Evolutionary conservation across 1,140 invertebrate species (phyloP), one percentile per base, ranked within the genome.

Genomic region (Drosophila fuyamai): DNA sequence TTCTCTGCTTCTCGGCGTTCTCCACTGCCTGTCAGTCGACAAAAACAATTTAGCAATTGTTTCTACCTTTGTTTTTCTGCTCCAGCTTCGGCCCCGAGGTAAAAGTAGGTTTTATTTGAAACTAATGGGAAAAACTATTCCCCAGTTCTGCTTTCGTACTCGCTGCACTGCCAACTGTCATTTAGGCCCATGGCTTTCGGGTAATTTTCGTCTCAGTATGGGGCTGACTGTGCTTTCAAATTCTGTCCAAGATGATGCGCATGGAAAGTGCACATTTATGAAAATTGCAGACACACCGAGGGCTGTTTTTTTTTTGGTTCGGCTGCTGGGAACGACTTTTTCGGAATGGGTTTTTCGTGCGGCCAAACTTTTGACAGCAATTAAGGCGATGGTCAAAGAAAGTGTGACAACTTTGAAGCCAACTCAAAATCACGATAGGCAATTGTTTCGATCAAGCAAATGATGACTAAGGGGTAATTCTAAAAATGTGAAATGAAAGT

Each of bases 31-130:
- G 57, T 46, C 43, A 47, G 50, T 57, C 35, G 44, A 78, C 73
- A 71, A 65, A 70, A 74, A 74, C 65, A 75, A 66, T 86, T 86
- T 66, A 79, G 75, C 83, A 83, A 86, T 88, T 72, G 68, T 72
- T 72, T 68, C 44, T 71, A 72, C 65, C 68, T 72, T 71, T 72
- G 68, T 72, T 72, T 72, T 71, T 50, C 36, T 71, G 54, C 73
- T 76, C 62, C 54, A 76, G 73, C 72, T 76, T 58, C 54, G 62
- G 54, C 61, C 58, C 47, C 43, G 55, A 35, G 44, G 83, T 88
- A 86, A 86, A 86, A 86, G 83, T 89, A 70, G 83, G 84, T 77
- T 83, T 86, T 89, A 67, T 79, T 79, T 54, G 79, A 70, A 83
- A 70, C 84, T 83, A 83, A 83, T 88, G 79, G 74, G 76, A 70